Evolutionary conservation across 2,888 invertebrate species (phyloP), one percentile per base, ranked within the genome.

Genomic region (Calliphora vomitoria): DNA sequence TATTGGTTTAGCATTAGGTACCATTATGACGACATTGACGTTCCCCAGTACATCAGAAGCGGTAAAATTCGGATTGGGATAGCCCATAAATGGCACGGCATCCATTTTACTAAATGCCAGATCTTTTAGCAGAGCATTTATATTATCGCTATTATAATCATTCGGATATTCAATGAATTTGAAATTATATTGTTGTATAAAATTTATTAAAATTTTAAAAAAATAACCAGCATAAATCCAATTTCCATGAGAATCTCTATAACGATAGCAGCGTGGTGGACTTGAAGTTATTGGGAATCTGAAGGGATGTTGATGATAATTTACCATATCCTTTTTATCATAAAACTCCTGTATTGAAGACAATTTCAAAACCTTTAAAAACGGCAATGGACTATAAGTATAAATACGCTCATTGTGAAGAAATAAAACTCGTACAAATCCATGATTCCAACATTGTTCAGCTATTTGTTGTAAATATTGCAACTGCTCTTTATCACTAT

Each of bases 271-370:
- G 3, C 85, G 60, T 0, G 85, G 85, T 1, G 80, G 76, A 47
- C 81, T 85, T 10, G 74, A 68, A 0, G 71, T 85, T 71, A 85
- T 85, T 4, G 80, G 80, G 18, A 84, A 58, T 72, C 18, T 84
- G 1, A 84, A 20, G 11, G 83, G 78, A 66, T 66, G 47, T n/a
- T 72, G 25, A 20, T 84, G 83, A 35, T 72, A 84, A 55, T 78
- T 84, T 11, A 13, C 20, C 1, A 72, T 66, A 11, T 72, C 72
- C 8, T 41, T 31, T 44, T 13, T 53, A 0, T 15, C 18, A 41
- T 44, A n/a, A 20, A 71, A 71, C 1, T 18, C 15, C 1, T 50
- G 15, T 0, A 75, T 1, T 6, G n/a, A 0, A 0, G 18, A 11
- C 8, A 83, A 20, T 20, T 53, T 41, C 31, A 5, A 0, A n/a